Evolutionary conservation across 1,140 invertebrate species (phyloP), one percentile per base, ranked within the genome.

Genomic region (Luehdorfia chinensis): DNA sequence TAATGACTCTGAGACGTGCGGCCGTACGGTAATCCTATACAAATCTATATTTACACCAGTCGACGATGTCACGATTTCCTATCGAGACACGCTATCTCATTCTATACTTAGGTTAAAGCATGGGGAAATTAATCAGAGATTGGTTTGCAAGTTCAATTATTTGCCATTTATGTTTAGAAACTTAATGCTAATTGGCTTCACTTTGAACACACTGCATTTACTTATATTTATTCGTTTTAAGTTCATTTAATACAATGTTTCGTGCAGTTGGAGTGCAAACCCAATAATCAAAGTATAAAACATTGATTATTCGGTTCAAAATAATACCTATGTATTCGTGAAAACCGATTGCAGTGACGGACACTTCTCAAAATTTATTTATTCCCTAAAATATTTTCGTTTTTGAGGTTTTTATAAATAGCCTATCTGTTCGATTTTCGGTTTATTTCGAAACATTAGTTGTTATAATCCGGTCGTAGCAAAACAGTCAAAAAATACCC

Each of bases 1-100:
- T 68, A 76, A 74, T 66, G 66, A 71, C 58, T 65, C 34, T 50
- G 45, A 52, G 60, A 66, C 60, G 57, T 62, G 55, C 50, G 54
- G 52, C 52, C 54, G 58, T 47, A n/a, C 59, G 41, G 43, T 47
- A 54, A 60, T 64, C 64, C 63, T 55, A 63, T 62, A 36, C 56
- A 50, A 37, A 55, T 48, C 57, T 56, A 68, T 71, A 69, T 66
- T 68, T 59, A 34, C 57, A 59, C 57, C 48, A 30, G 30, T 43
- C 45, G 52, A 46, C 47, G 53, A 47, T 50, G 49, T 60, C 54
- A 57, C 56, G 56, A 58, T 61, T 50, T 50, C 50, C 34, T 54
- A 51, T 57, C 39, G 23, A 50, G 50, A 55, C 53, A 54, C 34
- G 39, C 50, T 44, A 52, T 57, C 43, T 43, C 25, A 43, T 43